Evolutionary conservation across 2,888 invertebrate species (phyloP).

Genomic region (Tubulanus polymorphus): DNA sequence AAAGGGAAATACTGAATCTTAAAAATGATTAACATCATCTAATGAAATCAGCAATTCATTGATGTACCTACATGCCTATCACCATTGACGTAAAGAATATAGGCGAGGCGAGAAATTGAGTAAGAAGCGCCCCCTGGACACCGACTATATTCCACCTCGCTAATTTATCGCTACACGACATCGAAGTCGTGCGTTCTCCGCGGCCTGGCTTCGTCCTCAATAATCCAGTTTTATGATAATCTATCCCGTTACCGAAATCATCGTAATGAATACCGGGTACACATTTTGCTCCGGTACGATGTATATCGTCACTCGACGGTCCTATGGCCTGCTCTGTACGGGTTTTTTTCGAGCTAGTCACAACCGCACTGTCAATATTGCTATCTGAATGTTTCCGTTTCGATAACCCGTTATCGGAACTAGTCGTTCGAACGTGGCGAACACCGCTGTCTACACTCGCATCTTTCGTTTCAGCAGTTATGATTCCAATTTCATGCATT

Average conservation of each 20-base stretch:
- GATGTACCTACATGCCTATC: constrained; percentile 61
- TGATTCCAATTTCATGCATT: background rate
- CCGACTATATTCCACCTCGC: constrained; percentile 84
- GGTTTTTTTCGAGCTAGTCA: background rate
- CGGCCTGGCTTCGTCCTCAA: constrained; percentile 85
- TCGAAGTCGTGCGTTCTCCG: constrained; percentile 80
- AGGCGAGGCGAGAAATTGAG: constrained; percentile 63
- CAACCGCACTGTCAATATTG: background rate
- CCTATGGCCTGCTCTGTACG: background rate
- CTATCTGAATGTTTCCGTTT: background rate
- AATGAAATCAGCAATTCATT: background rate
- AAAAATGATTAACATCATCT: background rate
- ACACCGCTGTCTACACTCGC: background rate
- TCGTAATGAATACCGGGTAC: constrained; percentile 60
- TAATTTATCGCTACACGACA: constrained; percentile 93
- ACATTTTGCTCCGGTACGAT: constrained; percentile 90
- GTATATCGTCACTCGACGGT: constrained; percentile 51
- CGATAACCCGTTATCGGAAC: too few relatives aligned
- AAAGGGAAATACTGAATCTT: background rate
- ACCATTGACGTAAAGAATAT: constrained; percentile 69
- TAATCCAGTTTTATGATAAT: constrained; percentile 67
- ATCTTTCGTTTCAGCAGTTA: background rate
- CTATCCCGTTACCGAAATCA: constrained; percentile 58
- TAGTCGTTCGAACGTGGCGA: too few relatives aligned
- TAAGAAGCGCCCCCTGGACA: constrained; percentile 74